Percentiles rank a stretch among this genome's conserved stretches.
phyloP scores from a whole-genome alignment of 2,888 invertebrate species.

The Spicauda simplicius region DNA sequence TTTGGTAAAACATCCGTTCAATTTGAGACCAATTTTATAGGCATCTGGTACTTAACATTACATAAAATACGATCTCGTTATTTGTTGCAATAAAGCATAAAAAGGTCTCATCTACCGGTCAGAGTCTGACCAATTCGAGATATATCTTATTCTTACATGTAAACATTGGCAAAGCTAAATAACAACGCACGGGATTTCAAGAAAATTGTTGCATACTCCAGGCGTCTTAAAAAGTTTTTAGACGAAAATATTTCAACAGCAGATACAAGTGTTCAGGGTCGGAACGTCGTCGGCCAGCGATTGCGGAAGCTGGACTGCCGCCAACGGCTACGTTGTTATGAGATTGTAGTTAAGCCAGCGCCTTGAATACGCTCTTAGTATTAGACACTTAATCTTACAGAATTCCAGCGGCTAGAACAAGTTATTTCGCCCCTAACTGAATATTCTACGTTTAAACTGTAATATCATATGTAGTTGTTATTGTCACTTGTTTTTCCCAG shows the following conservation, averaged over 20 bases:
- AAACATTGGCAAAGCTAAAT: no score
- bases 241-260: constrained; percentile 4
- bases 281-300: constrained; percentile 38
- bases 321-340: constrained; percentile 64
- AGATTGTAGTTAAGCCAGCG: constrained; percentile 49
- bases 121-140: no score
- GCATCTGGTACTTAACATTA: no score
- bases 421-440: constrained; percentile 4
- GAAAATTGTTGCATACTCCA: neutral
- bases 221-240: neutral
- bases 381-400: constrained; percentile 33
- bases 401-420: neutral
- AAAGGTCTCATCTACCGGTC: no score
- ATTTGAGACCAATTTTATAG: no score
- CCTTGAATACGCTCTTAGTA: constrained; percentile 30
- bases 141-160: no score
- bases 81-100: no score
- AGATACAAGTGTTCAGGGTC: constrained; percentile 38
- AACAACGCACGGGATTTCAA: neutral
- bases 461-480: neutral
- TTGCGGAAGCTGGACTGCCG: constrained; percentile 55
- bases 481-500: no score
- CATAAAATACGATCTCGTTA: no score
- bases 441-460: neutral
- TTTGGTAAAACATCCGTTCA: no score